phyloP scores from a whole-genome alignment of 1,140 invertebrate genomes.

The Ceratosolen fusciceps region DNA sequence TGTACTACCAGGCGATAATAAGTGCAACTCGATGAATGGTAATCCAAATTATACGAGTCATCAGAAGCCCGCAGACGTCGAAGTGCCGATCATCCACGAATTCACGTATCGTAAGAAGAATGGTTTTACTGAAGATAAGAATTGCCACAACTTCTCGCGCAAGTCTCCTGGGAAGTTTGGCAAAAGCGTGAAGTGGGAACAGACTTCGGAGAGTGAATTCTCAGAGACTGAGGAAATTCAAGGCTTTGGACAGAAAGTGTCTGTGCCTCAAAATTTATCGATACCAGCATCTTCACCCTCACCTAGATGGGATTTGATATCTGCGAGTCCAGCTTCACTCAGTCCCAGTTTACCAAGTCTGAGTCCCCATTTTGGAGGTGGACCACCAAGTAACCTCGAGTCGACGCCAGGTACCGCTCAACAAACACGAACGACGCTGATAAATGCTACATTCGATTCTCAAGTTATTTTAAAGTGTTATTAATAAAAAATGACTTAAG shows the following conservation, averaged over 20 bases:
- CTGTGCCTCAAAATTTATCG: slow-evolving; percentile 65
- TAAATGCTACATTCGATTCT: neutral
- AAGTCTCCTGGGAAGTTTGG: slow-evolving; percentile 60
- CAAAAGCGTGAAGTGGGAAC: slow-evolving; percentile 77
- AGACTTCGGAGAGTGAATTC: slow-evolving; percentile 77
- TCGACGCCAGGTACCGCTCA: slow-evolving; percentile 65
- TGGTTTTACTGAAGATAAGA: slow-evolving; percentile 55
- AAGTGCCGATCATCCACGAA: slow-evolving; percentile 78
- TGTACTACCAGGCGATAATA: slow-evolving; percentile 79
- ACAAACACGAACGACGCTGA: slow-evolving; percentile 41
- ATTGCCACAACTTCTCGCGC: slow-evolving; percentile 49
- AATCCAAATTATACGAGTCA: slow-evolving; percentile 70
- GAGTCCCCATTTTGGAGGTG: slow-evolving; percentile 69
- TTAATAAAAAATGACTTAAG: neutral
- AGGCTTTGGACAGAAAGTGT: slow-evolving; percentile 63
- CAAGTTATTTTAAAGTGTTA: neutral
- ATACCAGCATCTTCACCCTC: slow-evolving; percentile 61
- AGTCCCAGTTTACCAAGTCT: slow-evolving; percentile 75
- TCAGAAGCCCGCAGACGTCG: slow-evolving; percentile 73
- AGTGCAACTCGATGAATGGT: slow-evolving; percentile 70
- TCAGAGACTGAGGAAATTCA: slow-evolving; percentile 72
- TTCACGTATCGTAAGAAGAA: slow-evolving; percentile 66
- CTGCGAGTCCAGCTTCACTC: slow-evolving; percentile 74
- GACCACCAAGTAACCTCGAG: slow-evolving; percentile 67
- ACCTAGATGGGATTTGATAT: slow-evolving; percentile 73